These are phyloP conservation scores for Electrophaes corylata DNA, from an alignment of 2,888 invertebrate genomes.

Conservation along the genomic window DNA sequence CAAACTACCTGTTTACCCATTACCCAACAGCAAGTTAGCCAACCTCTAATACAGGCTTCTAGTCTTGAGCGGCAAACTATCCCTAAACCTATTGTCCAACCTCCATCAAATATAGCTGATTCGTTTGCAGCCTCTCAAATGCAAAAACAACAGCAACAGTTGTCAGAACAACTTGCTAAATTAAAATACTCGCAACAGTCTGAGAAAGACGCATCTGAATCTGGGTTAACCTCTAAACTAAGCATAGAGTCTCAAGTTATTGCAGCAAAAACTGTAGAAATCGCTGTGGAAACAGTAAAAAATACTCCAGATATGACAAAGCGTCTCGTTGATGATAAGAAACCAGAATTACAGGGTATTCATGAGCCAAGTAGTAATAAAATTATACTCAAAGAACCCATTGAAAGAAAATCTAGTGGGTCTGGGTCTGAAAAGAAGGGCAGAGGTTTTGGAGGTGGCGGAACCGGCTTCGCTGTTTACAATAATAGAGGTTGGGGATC, in stretches of 20 bases:
- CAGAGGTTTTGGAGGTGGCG: conserved; percentile 75
- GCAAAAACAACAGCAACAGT: conserved; percentile 50
- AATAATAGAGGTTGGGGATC: conserved; percentile 79
- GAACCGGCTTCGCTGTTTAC: conserved; percentile 70
- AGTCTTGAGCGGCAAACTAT: conserved; percentile 53
- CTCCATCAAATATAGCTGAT: conserved; percentile 52
- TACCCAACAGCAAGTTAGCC: conserved; percentile 49
- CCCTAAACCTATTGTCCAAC: conserved; percentile 45
- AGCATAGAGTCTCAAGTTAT: conserved; percentile 58
- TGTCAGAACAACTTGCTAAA: conserved; percentile 59
- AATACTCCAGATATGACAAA: conserved; percentile 56
- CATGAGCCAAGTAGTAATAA: conserved; percentile 65
- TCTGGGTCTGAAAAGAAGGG: conserved; percentile 81
- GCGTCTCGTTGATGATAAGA: conserved; percentile 64
- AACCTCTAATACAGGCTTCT: conserved; percentile 48
- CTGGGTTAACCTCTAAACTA: conserved; percentile 66
- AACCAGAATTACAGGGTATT: conserved; percentile 58
- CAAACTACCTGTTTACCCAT: conserved; percentile 47
- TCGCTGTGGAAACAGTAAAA: conserved; percentile 59
- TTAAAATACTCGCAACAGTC: conserved; percentile 62
- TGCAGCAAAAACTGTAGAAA: conserved; percentile 57
- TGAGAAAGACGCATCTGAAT: conserved; percentile 70
- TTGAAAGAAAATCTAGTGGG: conserved; percentile 76
- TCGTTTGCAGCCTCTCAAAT: conserved; percentile 49
- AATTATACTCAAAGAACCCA: conserved; percentile 75